These are phyloP conservation scores for Siniperca chuatsi DNA, from an alignment of 2,113 vertebrate species.

Conservation along the genomic window DNA sequence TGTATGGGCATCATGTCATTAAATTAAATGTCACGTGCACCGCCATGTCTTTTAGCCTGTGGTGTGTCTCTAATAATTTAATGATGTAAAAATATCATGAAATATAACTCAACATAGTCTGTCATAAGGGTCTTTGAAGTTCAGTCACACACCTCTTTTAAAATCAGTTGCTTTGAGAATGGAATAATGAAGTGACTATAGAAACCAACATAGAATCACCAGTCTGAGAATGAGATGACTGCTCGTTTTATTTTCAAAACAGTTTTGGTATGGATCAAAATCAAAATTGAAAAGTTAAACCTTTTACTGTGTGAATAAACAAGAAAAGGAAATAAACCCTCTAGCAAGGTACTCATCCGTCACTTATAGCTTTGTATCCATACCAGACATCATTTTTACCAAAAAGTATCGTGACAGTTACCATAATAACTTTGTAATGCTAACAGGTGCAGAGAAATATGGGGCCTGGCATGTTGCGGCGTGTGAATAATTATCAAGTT, in stretches of 20 bases:
- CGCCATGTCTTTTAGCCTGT: conserved; percentile 20
- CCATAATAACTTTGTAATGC: neutral
- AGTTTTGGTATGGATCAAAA: conserved; percentile 9
- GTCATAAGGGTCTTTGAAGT: conserved; percentile 48
- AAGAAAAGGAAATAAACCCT: neutral
- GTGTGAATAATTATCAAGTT: neutral
- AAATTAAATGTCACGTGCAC: conserved; percentile 32
- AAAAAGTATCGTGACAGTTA: neutral
- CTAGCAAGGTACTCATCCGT: neutral
- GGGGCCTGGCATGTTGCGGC: neutral
- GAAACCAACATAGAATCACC: neutral
- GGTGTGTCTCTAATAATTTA: conserved; percentile 42
- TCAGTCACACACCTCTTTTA: conserved; percentile 39
- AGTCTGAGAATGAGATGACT: conserved; percentile 7
- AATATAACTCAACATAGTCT: conserved; percentile 31
- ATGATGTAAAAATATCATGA: conserved; percentile 49
- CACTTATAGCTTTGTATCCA: neutral
- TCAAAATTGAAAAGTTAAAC: conserved; percentile 3
- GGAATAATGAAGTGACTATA: conserved; percentile 18
- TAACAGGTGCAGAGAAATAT: neutral
- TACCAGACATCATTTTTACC: neutral
- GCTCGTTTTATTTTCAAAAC: neutral
- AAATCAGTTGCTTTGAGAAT: conserved; percentile 30
- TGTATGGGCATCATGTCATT: conserved; percentile 39
- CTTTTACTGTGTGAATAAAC: conserved; percentile 7